Conservation (phyloP, 2,797 vertebrate species). For the Perodicticus potto region DNA sequence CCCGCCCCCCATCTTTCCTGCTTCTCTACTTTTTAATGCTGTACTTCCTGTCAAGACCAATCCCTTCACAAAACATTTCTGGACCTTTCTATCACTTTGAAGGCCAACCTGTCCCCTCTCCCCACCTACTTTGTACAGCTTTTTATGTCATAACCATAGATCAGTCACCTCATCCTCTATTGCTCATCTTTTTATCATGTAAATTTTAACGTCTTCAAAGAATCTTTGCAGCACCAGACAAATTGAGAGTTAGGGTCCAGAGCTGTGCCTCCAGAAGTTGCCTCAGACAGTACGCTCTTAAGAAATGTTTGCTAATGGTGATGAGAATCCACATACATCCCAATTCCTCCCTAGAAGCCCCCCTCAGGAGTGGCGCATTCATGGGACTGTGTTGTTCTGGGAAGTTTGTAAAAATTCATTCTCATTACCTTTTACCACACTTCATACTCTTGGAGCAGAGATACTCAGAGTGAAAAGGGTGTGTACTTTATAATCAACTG, state of each 20-base stretch:
- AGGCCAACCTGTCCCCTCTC: background rate
- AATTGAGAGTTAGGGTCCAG: background rate
- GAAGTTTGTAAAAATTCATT: background rate
- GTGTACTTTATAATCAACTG: background rate
- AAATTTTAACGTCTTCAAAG: background rate
- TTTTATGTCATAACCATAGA: background rate
- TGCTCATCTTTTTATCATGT: background rate
- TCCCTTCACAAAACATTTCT: background rate
- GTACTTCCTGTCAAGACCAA: background rate
- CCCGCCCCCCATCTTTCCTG: background rate
- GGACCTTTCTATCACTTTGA: background rate
- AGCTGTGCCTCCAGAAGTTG: background rate
- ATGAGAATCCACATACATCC: background rate
- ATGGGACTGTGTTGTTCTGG: background rate
- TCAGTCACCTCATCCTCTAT: background rate
- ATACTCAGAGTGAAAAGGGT: background rate
- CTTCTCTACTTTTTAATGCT: background rate
- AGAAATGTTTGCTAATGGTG: background rate
- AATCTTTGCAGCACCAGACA: background rate
- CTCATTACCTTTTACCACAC: background rate
- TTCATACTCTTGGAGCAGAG: background rate
- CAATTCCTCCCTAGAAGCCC: background rate
- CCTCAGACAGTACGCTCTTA: background rate
- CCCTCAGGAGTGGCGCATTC: background rate
- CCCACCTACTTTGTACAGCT: background rate